Percentiles rank a stretch among this genome's conserved stretches.
Conservation (phyloP, 2,797 vertebrate genomes). For the Danio albolineatus region DNA sequence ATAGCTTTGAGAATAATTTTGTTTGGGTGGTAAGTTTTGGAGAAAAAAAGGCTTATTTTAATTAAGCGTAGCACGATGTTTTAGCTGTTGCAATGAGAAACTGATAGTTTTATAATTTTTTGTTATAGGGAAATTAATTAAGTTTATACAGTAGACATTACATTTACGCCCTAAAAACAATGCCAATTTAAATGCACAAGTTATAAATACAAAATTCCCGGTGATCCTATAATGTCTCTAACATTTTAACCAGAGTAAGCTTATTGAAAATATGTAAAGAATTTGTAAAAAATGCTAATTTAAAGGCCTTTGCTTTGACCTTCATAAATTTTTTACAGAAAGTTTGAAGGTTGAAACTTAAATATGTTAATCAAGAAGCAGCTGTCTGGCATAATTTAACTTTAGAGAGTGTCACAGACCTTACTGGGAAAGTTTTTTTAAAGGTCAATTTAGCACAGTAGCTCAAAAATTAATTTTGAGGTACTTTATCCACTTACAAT, state of each 20-base stretch:
- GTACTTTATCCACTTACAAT: not conserved
- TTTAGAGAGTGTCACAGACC: not conserved
- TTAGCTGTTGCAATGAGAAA: too few relatives aligned
- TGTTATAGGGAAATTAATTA: too few relatives aligned
- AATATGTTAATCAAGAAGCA: not conserved
- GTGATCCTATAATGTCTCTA: too few relatives aligned
- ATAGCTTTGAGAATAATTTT: not conserved
- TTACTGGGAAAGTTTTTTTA: not conserved
- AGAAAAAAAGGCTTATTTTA: not conserved
- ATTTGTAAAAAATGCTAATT: not conserved
- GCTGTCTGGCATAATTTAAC: not conserved
- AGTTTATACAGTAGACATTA: too few relatives aligned
- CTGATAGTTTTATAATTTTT: too few relatives aligned
- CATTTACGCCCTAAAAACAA: too few relatives aligned
- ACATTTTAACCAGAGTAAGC: not conserved
- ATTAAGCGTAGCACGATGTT: too few relatives aligned
- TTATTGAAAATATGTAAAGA: not conserved
- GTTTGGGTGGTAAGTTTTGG: not conserved
- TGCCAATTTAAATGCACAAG: too few relatives aligned
- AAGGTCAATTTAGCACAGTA: not conserved
- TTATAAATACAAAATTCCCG: too few relatives aligned
- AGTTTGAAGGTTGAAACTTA: not conserved
- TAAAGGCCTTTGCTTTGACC: not conserved
- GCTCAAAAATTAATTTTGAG: not conserved
- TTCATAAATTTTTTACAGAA: not conserved